Evolutionary conservation across 2,888 invertebrate species (phyloP).

Genomic region (Sinodicranocentrus sp.): DNA sequence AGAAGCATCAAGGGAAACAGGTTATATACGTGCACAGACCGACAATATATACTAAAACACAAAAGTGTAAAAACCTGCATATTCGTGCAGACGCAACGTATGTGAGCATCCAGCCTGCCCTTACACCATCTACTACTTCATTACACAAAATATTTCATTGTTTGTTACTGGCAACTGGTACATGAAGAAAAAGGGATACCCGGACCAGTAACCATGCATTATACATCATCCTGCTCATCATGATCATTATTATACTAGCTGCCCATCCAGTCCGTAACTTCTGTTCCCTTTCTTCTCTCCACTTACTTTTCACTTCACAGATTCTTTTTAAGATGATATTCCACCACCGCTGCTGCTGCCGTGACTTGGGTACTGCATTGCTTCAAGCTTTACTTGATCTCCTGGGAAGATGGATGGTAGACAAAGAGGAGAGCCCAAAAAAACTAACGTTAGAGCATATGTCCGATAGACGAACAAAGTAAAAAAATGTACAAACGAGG

Average conservation of each 20-base stretch:
- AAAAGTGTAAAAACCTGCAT: no score
- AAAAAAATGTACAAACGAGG: constrained; percentile 3
- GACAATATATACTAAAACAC: no score
- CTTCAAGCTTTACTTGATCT: constrained; percentile 34
- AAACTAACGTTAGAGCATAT: constrained; percentile 17
- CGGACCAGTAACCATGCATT: constrained; percentile 51
- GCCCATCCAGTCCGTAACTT: constrained; percentile 55
- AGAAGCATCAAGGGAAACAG: constrained; percentile 23
- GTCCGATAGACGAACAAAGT: constrained; percentile 7
- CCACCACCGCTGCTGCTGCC: constrained; percentile 49
- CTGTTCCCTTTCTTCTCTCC: constrained; percentile 28
- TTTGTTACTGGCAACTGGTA: constrained; percentile 27
- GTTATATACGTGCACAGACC: no score
- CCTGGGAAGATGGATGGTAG: constrained; percentile 37
- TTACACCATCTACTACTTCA: background rate
- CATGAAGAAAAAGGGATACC: constrained; percentile 9
- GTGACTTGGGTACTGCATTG: background rate
- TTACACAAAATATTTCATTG: constrained; percentile 27
- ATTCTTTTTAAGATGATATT: constrained; percentile 42
- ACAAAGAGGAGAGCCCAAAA: constrained; percentile 28
- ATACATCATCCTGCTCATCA: constrained; percentile 27
- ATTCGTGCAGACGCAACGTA: no score
- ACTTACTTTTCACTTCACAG: constrained; percentile 34
- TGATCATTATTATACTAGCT: constrained; percentile 44
- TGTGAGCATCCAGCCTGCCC: no score